phyloP scores from a whole-genome alignment of 2,888 invertebrate species.

The Tiliacea aurago region DNA sequence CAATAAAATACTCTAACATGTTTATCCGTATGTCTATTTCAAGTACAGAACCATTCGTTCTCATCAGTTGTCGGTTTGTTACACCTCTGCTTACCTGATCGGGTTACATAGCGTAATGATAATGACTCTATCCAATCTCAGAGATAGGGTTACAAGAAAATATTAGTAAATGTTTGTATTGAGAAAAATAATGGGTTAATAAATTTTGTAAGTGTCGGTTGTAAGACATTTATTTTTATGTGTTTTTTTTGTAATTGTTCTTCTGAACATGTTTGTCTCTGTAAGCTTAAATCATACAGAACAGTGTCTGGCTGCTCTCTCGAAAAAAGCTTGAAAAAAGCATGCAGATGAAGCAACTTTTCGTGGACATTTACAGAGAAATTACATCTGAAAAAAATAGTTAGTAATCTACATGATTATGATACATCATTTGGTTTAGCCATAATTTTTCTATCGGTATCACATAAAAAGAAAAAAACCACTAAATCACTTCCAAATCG shows the following conservation, averaged over 20 bases:
- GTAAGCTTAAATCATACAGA: neutral
- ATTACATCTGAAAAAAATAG: no score
- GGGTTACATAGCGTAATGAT: slow-evolving; percentile 69
- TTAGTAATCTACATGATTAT: no score
- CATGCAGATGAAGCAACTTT: no score
- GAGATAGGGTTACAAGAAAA: slow-evolving; percentile 60
- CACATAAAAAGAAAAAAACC: no score
- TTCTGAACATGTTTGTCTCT: neutral
- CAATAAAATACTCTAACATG: slow-evolving; percentile 69
- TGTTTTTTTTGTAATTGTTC: slow-evolving; percentile 25
- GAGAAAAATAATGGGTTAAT: slow-evolving; percentile 40
- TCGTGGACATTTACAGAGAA: no score
- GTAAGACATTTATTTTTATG: slow-evolving; percentile 2
- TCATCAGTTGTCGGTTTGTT: slow-evolving; percentile 58
- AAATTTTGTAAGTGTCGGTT: slow-evolving; percentile 37
- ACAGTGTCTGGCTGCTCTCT: neutral
- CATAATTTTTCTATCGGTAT: no score
- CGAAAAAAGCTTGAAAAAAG: no score
- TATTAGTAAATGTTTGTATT: slow-evolving; percentile 67
- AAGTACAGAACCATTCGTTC: slow-evolving; percentile 65
- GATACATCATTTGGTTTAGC: no score
- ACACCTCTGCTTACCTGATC: slow-evolving; percentile 59
- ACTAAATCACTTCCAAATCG: no score
- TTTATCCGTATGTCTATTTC: slow-evolving; percentile 66
- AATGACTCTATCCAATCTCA: slow-evolving; percentile 68